A percentile compares a stretch with the other conserved stretches of the same genome.
Conservation (phyloP, 2,113 vertebrate genomes). For the Suncus etruscus region DNA sequence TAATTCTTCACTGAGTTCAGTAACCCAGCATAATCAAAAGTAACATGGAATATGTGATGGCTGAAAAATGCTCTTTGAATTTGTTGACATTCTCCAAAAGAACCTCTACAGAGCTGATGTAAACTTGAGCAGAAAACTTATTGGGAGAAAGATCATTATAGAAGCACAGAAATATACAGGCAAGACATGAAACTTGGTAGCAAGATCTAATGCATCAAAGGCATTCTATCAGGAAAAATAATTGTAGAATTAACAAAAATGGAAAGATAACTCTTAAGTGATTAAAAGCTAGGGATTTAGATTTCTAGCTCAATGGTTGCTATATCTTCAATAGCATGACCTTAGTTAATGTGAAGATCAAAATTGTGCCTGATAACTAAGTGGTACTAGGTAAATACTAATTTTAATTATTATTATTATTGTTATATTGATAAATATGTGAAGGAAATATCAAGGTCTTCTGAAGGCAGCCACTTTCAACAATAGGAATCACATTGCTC, state of each 20-base stretch:
- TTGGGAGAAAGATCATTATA: no score
- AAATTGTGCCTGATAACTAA: neutral
- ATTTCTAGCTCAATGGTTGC: no score
- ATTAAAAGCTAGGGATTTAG: neutral
- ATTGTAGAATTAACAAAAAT: neutral
- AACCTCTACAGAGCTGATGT: neutral
- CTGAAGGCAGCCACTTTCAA: neutral
- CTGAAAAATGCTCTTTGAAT: neutral
- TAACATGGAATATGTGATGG: neutral
- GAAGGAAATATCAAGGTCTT: no score
- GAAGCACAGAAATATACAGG: neutral
- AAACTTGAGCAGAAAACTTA: no score
- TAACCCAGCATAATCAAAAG: neutral
- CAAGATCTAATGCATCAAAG: neutral
- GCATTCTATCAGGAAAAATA: neutral
- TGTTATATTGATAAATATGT: no score
- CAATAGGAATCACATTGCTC: neutral
- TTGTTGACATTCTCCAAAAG: neutral
- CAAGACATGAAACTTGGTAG: neutral
- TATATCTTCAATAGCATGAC: no score
- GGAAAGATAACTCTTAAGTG: neutral
- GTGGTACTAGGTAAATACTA: neutral
- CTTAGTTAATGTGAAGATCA: neutral
- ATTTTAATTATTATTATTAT: slow-evolving; percentile 28
- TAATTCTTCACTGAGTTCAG: neutral